These are phyloP conservation scores for Paratilapia polleni DNA, from an alignment of 2,113 vertebrate species.

Conservation along the genomic window DNA sequence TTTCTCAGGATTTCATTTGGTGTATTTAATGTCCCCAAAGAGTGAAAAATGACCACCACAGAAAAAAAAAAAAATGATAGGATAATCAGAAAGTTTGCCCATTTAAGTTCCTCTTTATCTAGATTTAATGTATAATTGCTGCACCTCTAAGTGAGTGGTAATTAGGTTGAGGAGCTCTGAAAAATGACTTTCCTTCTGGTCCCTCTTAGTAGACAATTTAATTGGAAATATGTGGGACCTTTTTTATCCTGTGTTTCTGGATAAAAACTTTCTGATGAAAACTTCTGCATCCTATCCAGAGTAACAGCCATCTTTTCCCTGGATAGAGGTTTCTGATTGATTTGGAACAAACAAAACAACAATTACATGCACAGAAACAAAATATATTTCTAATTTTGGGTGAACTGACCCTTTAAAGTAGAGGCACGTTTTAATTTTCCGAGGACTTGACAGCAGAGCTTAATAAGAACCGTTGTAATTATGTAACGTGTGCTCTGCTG, in stretches of 20 bases:
- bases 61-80: not conserved
- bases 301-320: no score
- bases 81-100: not conserved
- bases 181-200: not conserved
- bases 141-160: not conserved
- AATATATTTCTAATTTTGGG: not conserved
- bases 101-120: constrained; percentile 1
- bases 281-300: no score
- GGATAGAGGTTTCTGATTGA: no score
- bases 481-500: constrained; percentile 23
- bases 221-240: not conserved
- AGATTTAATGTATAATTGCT: not conserved
- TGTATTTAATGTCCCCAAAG: not conserved
- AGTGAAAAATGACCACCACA: not conserved
- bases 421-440: not conserved
- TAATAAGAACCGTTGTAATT: not conserved
- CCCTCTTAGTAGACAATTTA: not conserved
- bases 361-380: not conserved
- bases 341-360: not conserved
- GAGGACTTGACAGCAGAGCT: not conserved
- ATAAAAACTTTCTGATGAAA: no score
- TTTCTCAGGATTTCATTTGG: not conserved
- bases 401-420: constrained; percentile 13
- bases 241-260: not conserved
- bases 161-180: not conserved